Conservation (phyloP, 2,113 vertebrate species). For the Thymallus thymallus region DNA sequence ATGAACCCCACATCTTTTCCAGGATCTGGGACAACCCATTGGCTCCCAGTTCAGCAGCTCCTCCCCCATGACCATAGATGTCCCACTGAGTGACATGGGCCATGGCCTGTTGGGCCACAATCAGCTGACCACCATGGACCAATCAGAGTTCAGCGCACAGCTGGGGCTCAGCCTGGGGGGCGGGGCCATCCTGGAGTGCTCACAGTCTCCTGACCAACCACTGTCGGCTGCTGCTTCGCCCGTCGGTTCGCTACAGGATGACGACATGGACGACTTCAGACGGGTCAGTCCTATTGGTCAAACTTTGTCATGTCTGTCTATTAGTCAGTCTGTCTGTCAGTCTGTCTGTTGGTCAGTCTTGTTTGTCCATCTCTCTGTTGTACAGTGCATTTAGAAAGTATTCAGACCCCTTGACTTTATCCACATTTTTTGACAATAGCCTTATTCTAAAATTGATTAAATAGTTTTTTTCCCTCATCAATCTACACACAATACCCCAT, state of each 20-base stretch:
- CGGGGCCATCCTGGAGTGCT: slow-evolving; percentile 74
- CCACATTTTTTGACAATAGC: too few relatives aligned
- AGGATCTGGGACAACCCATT: slow-evolving; percentile 89
- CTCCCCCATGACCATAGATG: slow-evolving; percentile 86
- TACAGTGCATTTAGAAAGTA: too few relatives aligned
- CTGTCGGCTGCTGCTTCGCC: slow-evolving; percentile 83
- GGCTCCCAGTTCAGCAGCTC: slow-evolving; percentile 85
- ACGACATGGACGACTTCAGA: slow-evolving; percentile 86
- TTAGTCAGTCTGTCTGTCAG: too few relatives aligned
- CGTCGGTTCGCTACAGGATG: slow-evolving; percentile 84
- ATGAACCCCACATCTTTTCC: neutral
- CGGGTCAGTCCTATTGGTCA: slow-evolving; percentile 61
- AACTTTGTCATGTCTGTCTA: too few relatives aligned
- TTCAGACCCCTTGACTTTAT: too few relatives aligned
- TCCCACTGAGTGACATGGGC: slow-evolving; percentile 83
- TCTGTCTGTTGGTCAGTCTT: too few relatives aligned
- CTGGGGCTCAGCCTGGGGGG: slow-evolving; percentile 85
- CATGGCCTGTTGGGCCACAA: slow-evolving; percentile 80
- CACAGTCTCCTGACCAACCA: slow-evolving; percentile 81
- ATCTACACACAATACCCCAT: too few relatives aligned
- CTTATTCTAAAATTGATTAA: too few relatives aligned
- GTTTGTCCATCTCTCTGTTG: too few relatives aligned
- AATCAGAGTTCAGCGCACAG: slow-evolving; percentile 87
- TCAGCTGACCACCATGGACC: slow-evolving; percentile 90
- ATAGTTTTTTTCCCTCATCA: too few relatives aligned